Percentiles rank a stretch among this genome's conserved stretches.
phyloP scores from a whole-genome alignment of 2,888 invertebrate genomes.

The Pyrgus malvae region DNA sequence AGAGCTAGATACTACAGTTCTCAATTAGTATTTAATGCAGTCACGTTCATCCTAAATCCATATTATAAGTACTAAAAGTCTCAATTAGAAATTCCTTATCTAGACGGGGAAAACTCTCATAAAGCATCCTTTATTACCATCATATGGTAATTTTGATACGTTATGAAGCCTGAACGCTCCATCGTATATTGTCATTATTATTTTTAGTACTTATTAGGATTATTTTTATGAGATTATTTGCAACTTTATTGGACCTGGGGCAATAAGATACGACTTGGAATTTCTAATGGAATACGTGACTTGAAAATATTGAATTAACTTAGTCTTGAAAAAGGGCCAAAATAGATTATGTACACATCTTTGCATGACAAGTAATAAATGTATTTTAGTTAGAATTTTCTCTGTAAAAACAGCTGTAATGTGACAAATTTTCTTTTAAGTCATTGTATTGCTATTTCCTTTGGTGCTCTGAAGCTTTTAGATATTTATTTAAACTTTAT shows the following conservation, averaged over 20 bases:
- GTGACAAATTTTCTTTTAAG: too few species aligned
- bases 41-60: slow-evolving; percentile 15
- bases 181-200: slow-evolving; percentile 8
- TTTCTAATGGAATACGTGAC: slow-evolving; percentile 3
- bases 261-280: slow-evolving; percentile 5
- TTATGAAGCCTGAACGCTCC: slow-evolving; percentile 9
- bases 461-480: too few species aligned
- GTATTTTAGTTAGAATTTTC: too few species aligned
- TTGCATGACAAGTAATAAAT: too few species aligned
- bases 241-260: slow-evolving; percentile 1
- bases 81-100: slow-evolving; percentile 16
- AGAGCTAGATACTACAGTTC: too few species aligned
- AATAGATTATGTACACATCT: too few species aligned
- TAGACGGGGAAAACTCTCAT: slow-evolving; percentile 19
- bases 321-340: too few species aligned
- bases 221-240: slow-evolving; percentile 17
- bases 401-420: too few species aligned
- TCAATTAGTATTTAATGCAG: slow-evolving; percentile 27
- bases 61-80: slow-evolving; percentile 3
- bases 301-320: too few species aligned
- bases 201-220: slow-evolving; percentile 8
- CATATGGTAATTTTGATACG: slow-evolving; percentile 23
- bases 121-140: slow-evolving; percentile 18
- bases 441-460: too few species aligned
- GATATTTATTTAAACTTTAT: too few species aligned